Evolutionary conservation across 2,113 vertebrate species (phyloP).

Genomic region (Cyprinodon tularosa): DNA sequence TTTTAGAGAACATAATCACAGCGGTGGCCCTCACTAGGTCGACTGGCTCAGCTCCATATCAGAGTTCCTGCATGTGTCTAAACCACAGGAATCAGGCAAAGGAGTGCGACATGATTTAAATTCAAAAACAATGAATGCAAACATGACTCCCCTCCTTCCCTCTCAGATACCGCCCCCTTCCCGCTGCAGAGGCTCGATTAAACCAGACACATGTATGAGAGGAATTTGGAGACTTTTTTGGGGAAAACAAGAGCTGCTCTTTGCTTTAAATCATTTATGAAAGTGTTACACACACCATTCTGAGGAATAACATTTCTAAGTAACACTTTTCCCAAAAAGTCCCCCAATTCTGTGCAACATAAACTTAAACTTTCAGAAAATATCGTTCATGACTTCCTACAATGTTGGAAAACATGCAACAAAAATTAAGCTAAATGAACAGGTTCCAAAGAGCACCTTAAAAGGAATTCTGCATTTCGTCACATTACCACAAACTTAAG

Average conservation of each 20-base stretch:
- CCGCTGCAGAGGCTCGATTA: constrained; percentile 34
- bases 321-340: constrained; percentile 11
- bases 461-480: not conserved
- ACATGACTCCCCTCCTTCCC: not conserved
- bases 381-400: not conserved
- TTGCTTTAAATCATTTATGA: constrained; percentile 21
- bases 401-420: not conserved
- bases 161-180: constrained; percentile 19
- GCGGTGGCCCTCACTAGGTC: not conserved
- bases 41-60: constrained; percentile 30
- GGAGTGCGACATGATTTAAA: constrained; percentile 47
- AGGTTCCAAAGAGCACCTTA: not conserved
- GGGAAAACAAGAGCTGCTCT: constrained; percentile 33
- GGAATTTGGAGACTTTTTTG: constrained; percentile 47
- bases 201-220: constrained; percentile 52
- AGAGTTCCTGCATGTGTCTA: constrained; percentile 49
- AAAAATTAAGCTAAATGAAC: not conserved
- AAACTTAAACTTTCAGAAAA: not conserved
- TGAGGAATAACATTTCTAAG: not conserved
- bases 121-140: constrained; percentile 36
- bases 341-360: not conserved
- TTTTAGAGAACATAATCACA: constrained; percentile 18
- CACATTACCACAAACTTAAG: not conserved
- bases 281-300: not conserved
- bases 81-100: constrained; percentile 44